phyloP scores from a whole-genome alignment of 2,888 invertebrate genomes.

The Globia sparganii region DNA sequence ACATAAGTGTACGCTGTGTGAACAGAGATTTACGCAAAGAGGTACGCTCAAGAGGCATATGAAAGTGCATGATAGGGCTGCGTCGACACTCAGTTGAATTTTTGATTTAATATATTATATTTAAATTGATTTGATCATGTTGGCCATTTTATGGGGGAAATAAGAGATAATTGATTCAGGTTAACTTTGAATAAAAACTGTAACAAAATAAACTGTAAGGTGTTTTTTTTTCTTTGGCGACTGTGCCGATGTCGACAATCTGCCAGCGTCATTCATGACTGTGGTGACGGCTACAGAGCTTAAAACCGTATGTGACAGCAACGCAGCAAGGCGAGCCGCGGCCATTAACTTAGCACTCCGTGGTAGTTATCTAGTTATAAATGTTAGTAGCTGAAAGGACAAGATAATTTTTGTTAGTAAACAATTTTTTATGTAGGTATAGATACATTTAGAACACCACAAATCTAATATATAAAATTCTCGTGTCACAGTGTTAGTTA shows the following conservation, averaged over 20 bases:
- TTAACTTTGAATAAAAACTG: not conserved
- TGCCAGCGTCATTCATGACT: not conserved
- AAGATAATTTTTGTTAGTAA: too few relatives aligned
- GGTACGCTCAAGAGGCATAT: conserved; percentile 86
- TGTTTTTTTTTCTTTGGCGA: not conserved
- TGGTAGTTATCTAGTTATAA: too few relatives aligned
- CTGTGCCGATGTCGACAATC: not conserved
- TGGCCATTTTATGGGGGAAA: not conserved
- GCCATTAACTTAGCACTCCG: too few relatives aligned
- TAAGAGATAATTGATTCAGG: not conserved
- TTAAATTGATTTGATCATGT: not conserved
- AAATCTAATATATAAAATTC: too few relatives aligned
- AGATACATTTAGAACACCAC: too few relatives aligned
- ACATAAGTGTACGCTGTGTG: conserved; percentile 82
- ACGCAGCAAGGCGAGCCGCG: too few relatives aligned
- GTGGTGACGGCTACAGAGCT: too few relatives aligned
- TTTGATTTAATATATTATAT: not conserved
- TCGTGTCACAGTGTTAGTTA: too few relatives aligned
- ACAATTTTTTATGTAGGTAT: too few relatives aligned
- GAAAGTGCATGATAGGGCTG: conserved; percentile 82
- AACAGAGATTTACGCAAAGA: conserved; percentile 84
- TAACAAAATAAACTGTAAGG: not conserved
- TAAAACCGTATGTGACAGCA: too few relatives aligned
- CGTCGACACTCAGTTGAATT: conserved; percentile 35
- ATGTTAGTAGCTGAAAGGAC: too few relatives aligned